Conservation (phyloP, 1,140 invertebrate genomes). For the Pseudomyrmex sp. region DNA sequence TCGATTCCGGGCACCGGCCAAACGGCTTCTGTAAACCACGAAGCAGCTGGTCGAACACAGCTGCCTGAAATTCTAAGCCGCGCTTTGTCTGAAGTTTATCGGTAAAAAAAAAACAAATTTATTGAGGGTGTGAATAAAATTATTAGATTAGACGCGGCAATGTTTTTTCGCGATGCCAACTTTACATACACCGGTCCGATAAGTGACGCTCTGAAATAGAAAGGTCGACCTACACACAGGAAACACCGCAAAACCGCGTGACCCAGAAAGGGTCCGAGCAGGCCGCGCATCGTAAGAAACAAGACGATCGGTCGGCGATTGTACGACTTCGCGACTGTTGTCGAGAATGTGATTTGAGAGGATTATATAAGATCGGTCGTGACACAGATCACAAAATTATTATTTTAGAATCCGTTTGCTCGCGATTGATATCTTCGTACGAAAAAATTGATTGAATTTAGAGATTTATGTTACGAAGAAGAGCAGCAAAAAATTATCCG, state of each 20-base stretch:
- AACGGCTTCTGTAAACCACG: slow-evolving; percentile 6
- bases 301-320: slow-evolving; percentile 58
- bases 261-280: slow-evolving; percentile 67
- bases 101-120: neutral
- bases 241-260: slow-evolving; percentile 60
- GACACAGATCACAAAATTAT: neutral
- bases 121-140: too few relatives aligned
- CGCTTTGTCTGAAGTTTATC: neutral
- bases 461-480: neutral
- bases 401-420: neutral
- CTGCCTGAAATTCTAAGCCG: slow-evolving; percentile 16
- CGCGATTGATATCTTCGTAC: too few relatives aligned
- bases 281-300: slow-evolving; percentile 49
- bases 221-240: slow-evolving; percentile 51
- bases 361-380: slow-evolving; percentile 23
- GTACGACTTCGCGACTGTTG: slow-evolving; percentile 62
- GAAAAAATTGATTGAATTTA: too few relatives aligned
- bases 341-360: slow-evolving; percentile 9
- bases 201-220: slow-evolving; percentile 65
- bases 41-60: slow-evolving; percentile 14
- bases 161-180: too few relatives aligned
- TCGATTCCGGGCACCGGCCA: neutral
- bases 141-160: too few relatives aligned
- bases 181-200: slow-evolving; percentile 3
- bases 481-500: neutral